Conservation (phyloP, 2,797 vertebrate species). For the Galagoides demidoff region DNA sequence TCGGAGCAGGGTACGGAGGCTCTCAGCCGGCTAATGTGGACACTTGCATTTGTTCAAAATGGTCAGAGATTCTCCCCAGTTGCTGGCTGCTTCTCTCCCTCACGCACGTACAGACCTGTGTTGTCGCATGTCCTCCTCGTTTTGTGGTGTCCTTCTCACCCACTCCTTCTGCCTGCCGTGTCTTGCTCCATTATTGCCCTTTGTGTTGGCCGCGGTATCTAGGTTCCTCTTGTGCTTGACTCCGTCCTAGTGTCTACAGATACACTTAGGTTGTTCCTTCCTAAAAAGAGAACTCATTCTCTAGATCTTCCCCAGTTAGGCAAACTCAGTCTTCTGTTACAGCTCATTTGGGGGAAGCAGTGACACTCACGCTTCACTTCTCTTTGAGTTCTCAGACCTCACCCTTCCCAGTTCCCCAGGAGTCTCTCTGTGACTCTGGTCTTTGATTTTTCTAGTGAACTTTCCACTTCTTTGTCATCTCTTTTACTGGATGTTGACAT, state of each 20-base stretch:
- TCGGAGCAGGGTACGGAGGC: neutral
- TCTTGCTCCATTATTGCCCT: neutral
- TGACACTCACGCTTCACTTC: neutral
- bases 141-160: neutral
- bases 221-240: neutral
- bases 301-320: neutral
- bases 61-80: neutral
- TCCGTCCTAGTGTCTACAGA: neutral
- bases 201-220: neutral
- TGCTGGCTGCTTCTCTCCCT: neutral
- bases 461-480: neutral
- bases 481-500: neutral
- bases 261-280: neutral
- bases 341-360: neutral
- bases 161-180: rapidly evolving
- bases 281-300: neutral
- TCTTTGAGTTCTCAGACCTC: neutral
- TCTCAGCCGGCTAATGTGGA: rapidly evolving
- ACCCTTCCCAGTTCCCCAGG: neutral
- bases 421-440: neutral
- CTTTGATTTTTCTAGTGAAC: neutral
- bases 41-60: neutral
- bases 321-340: neutral
- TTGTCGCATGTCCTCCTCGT: neutral
- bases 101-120: too few species aligned